Evolutionary conservation across 2,888 invertebrate species (phyloP), one percentile per base, ranked within the genome.

Genomic region (Drosophila kanekoi): DNA sequence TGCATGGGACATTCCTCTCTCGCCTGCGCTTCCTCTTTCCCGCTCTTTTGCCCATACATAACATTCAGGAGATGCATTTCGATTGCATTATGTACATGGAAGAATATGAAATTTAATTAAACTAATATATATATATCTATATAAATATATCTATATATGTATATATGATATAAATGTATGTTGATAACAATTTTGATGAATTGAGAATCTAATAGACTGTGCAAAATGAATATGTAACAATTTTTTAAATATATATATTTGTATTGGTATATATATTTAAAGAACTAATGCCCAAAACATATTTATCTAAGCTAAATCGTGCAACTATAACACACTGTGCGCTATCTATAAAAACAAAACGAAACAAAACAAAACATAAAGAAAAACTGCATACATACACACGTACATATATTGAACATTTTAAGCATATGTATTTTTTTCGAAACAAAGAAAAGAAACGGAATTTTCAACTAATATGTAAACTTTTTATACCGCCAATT

Each of bases 151-250:
- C 61, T 64, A 62, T 43, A 57, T 49, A 67, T 63, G 66, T 43
- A 45, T 60, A 57, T 43, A 62, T 61, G 64, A 79, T 67, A 80
- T 64, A 63, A 71, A 63, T 85, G 82, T 80, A 87, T 85, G 84
- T 85, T 85, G 88, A 85, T 85, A 85, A 85, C 74, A 69, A 83
- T 88, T 83, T 88, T 81, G 74, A 88, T 87, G 81, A 85, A 88
- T 85, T 85, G 85, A 85, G 85, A 85, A 85, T 88, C 85, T 86
- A 85, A 85, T 85, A 85, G 85, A 85, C 85, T 85, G 89, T 85
- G 83, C 87, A 81, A 86, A 81, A 82, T 75, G 52, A 73, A 77
- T 72, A 80, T 65, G 75, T 67, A 78, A 76, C 71, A 76, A 66
- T 72, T 73, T 78, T 80, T 75, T 49, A 74, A 68, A 81, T 63